A percentile compares a stretch with the other conserved stretches of the same genome.
These are phyloP conservation scores for Paragorgia papillata DNA, from an alignment of 92 coral and sea anemone species.

Conservation along the genomic window DNA sequence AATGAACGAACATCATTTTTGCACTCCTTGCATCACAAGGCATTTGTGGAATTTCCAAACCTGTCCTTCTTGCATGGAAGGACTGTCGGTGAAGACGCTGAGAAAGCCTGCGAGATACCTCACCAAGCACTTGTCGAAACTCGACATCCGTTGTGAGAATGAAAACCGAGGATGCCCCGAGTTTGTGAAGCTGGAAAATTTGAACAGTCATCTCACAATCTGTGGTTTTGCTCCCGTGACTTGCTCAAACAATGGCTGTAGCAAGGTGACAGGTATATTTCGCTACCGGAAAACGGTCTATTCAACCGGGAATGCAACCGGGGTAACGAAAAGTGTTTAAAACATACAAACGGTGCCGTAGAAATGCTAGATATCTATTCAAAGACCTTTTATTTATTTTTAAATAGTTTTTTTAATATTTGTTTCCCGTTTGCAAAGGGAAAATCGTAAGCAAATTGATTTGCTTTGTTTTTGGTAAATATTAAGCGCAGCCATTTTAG, in stretches of 20 bases:
- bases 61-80: slow-evolving; percentile 66
- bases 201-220: slow-evolving; percentile 29
- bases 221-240: slow-evolving; percentile 54
- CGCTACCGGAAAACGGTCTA: too few species aligned
- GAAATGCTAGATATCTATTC: too few species aligned
- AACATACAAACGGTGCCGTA: too few species aligned
- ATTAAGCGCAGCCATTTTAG: too few species aligned
- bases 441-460: too few species aligned
- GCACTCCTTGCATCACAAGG: slow-evolving; percentile 57
- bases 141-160: slow-evolving; percentile 54
- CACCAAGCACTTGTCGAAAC: slow-evolving; percentile 46
- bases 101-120: slow-evolving; percentile 48
- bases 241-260: slow-evolving; percentile 56
- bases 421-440: too few species aligned
- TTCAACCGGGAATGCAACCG: too few species aligned
- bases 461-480: too few species aligned
- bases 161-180: slow-evolving; percentile 48
- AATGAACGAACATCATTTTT: slow-evolving; percentile 57
- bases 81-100: slow-evolving; percentile 1
- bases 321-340: too few species aligned
- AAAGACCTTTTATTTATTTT: too few species aligned
- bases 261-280: too few species aligned
- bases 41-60: slow-evolving; percentile 43
- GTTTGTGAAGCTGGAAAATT: slow-evolving; percentile 38
- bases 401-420: too few species aligned